Conservation (phyloP, 2,888 invertebrate genomes). For the Ennomos fuscantarius region DNA sequence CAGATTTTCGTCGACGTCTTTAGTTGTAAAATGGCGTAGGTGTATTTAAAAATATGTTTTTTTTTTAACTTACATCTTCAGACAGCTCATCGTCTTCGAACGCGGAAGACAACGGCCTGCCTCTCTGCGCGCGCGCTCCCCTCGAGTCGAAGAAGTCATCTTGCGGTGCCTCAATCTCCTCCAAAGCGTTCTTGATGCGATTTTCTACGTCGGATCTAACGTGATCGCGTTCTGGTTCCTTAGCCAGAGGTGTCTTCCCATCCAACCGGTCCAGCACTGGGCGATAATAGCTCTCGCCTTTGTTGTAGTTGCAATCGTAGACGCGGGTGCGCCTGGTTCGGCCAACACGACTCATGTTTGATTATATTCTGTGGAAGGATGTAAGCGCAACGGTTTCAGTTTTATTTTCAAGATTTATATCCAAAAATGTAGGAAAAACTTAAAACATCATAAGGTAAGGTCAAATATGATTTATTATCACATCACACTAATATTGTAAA, state of each 20-base stretch:
- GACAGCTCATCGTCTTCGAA: constrained; percentile 76
- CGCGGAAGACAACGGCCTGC: constrained; percentile 73
- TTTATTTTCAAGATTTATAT: too few species aligned
- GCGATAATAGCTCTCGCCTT: constrained; percentile 93
- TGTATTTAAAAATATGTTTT: too few species aligned
- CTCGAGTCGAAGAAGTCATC: constrained; percentile 88
- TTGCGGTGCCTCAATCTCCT: constrained; percentile 63
- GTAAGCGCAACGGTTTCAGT: background rate
- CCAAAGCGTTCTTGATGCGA: constrained; percentile 68
- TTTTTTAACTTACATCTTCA: constrained; percentile 74
- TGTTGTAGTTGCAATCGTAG: constrained; percentile 94
- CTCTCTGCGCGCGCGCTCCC: constrained; percentile 81
- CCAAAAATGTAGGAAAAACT: too few species aligned
- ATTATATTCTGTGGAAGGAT: constrained; percentile 15
- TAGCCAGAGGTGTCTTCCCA: constrained; percentile 80
- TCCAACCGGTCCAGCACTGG: constrained; percentile 91
- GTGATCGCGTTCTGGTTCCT: constrained; percentile 70
- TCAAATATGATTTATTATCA: too few species aligned
- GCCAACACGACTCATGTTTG: constrained; percentile 74
- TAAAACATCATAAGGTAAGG: too few species aligned
- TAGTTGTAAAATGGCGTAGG: too few species aligned
- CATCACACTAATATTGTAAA: too few species aligned
- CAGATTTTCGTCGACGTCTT: too few species aligned
- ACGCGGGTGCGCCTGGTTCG: constrained; percentile 92
- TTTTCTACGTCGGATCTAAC: constrained; percentile 66